Evolutionary conservation across 2,888 invertebrate genomes (phyloP), one percentile per base, ranked within the genome.

Genomic region (Hetaerina titia): DNA sequence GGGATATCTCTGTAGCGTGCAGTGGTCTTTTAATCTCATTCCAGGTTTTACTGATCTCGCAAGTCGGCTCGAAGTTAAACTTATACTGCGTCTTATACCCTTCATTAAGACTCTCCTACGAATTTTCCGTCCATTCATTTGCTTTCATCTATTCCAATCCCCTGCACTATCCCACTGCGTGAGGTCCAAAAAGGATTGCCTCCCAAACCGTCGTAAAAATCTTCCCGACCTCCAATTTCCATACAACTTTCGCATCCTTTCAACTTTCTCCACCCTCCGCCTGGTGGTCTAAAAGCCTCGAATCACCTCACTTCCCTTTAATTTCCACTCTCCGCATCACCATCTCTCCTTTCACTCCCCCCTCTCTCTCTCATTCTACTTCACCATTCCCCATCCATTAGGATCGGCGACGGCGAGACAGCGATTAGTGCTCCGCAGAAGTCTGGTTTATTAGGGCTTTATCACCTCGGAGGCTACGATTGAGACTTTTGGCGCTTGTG

Each of bases 161-260:
- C 69, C n/a, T 13, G 9, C n/a, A 9, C n/a, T 22, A 9, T 22
- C 69, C 19, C 69, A 7, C 19, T 11, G 69, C n/a, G 2, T 22
- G 22, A 22, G 69, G n/a, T n/a, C 22, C 22, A 69, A 69, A 69
- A n/a, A 69, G 69, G 69, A 69, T n/a, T 69, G 69, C 69, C 69
- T 22, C 69, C n/a, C 6, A n/a, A n/a, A n/a, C n/a, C n/a, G 69
- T 69, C 69, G 69, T 69, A 69, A 69, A 8, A 69, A 69, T n/a
- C 69, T n/a, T 69, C n/a, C 69, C 69, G 9, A n/a, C 45, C 45
- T 69, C 69, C 69, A 69, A 69, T 69, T 69, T 69, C 69, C 69
- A n/a, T 69, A n/a, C 69, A 69, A 69, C 69, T 69, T 69, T 69
- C 69, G 69, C 69, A 15, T 69, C 69, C 69, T 69, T 69, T 63